Evolutionary conservation across 2,113 vertebrate genomes (phyloP), one percentile per base, ranked within the genome.

Genomic region (Chascanopsetta lugubris): DNA sequence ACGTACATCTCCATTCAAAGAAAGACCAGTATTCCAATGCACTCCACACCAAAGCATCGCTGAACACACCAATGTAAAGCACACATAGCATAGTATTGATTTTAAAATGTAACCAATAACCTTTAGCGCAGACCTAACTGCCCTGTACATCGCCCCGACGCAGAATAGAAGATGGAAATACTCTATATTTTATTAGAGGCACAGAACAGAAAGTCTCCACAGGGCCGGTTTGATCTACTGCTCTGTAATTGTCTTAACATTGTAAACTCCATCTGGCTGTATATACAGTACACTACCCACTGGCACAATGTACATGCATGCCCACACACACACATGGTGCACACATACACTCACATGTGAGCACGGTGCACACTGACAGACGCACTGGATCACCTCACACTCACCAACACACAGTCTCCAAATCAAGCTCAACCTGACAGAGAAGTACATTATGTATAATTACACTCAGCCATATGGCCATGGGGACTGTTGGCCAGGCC

Each of bases 391-490:
- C 36, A 56, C 38, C 43, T 15, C 49, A 63, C 55, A 40, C 36
- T 66, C 26, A 21, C 47, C 17, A 45, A 74, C 68, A 74, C 50
- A 58, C 46, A 76, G 17, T 67, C 43, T 57, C 27, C 40, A 72
- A 61, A 75, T 26, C 2, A 67, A 54, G 21, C 26, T 50, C 60
- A 72, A 72, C 61, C 77, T 79, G 61, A 73, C 66, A 61, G 65
- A 75, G 58, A 69, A 75, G 45, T 60, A 55, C 61, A 79, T 74
- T 75, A 74, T 82, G 66, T 79, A 74, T 80, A 82, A 89, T 82
- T 86, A 85, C 70, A 83, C 68, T 61, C 68, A 54, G 68, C 82
- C 84, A 89, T 87, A 89, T 87, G 87, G 75, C 66, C 65, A 76
- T 61, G 27, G 64, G 62, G 75, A 84, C 85, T 75, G 79, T 43